Conservation (phyloP, 2,797 vertebrate genomes). For the Spea hammondii region DNA sequence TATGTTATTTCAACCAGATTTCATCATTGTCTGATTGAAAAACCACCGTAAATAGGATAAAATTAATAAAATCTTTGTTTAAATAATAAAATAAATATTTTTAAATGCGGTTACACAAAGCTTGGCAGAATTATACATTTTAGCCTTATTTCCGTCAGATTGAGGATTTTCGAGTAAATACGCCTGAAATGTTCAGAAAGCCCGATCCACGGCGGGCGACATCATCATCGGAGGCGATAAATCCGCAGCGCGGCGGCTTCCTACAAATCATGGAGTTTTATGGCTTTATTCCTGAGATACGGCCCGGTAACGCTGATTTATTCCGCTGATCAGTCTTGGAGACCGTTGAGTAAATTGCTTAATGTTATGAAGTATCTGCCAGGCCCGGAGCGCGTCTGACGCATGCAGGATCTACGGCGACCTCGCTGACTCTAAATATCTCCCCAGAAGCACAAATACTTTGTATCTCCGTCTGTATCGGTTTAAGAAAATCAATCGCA, state of each 20-base stretch:
- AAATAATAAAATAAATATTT: too few species aligned
- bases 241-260: conserved; percentile 63
- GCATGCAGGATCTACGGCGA: conserved; percentile 15
- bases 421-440: too few species aligned
- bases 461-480: background rate
- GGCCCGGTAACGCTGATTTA: conserved; percentile 74
- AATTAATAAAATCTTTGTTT: too few species aligned
- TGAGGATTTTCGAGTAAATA: too few species aligned
- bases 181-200: background rate
- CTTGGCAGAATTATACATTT: too few species aligned
- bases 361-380: conserved; percentile 74
- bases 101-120: too few species aligned
- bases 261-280: conserved; percentile 75
- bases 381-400: conserved; percentile 59
- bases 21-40: too few species aligned
- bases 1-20: too few species aligned
- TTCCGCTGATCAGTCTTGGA: conserved; percentile 66
- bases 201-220: background rate
- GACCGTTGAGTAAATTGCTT: conserved; percentile 71
- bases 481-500: too few species aligned
- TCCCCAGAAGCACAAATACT: background rate
- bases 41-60: too few species aligned
- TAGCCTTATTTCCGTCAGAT: too few species aligned
- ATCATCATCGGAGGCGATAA: conserved; percentile 54
- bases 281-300: conserved; percentile 71